A percentile compares a stretch with the other conserved stretches of the same genome.
phyloP scores from a whole-genome alignment of 2,888 invertebrate species.

The Pammene aurita region DNA sequence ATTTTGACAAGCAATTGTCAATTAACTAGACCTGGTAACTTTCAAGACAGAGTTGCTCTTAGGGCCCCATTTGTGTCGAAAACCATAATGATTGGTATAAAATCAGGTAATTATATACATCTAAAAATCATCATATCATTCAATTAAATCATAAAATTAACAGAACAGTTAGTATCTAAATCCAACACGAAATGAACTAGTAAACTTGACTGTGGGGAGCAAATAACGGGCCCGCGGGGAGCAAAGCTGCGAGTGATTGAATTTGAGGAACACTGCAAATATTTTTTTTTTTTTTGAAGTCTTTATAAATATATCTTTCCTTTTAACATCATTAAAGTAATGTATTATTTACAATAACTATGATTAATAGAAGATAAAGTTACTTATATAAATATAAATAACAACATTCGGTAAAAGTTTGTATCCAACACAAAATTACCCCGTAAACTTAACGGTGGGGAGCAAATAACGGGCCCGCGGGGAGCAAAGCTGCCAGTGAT shows the following conservation, averaged over 20 bases:
- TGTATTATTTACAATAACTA: too few species aligned
- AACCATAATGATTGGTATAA: too few species aligned
- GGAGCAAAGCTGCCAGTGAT: conserved; percentile 9
- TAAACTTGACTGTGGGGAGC: conserved; percentile 1
- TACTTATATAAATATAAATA: too few species aligned
- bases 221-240: conserved; percentile 1
- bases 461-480: conserved; percentile 1
- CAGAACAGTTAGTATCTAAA: too few species aligned
- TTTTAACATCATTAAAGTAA: too few species aligned
- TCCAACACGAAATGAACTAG: neutral
- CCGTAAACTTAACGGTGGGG: neutral
- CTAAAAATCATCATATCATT: neutral
- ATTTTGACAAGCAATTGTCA: too few species aligned
- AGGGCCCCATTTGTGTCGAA: too few species aligned
- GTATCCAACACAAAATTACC: neutral
- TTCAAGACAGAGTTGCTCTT: too few species aligned
- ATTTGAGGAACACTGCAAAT: conserved; percentile 5
- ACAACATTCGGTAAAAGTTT: neutral
- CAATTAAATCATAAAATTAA: neutral
- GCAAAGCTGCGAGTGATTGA: conserved; percentile 14
- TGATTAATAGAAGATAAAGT: too few species aligned
- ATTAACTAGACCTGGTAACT: too few species aligned
- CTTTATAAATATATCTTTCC: neutral
- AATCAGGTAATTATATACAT: neutral
- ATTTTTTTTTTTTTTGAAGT: neutral